phyloP scores from a whole-genome alignment of 2,888 invertebrate species.

The Schizotus pectinicornis region DNA sequence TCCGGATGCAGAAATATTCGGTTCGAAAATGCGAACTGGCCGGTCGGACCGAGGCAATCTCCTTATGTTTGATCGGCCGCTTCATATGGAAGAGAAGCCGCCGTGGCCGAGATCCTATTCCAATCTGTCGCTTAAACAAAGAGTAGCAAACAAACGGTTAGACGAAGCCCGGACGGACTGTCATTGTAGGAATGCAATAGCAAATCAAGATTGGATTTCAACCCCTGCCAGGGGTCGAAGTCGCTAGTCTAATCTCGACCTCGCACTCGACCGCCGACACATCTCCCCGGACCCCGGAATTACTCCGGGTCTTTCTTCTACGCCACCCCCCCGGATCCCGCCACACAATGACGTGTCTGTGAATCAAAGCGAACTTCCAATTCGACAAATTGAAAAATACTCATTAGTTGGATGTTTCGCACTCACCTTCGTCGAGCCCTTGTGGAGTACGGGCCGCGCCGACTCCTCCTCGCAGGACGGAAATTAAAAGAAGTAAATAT shows the following conservation, averaged over 20 bases:
- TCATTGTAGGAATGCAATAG: constrained; percentile 55
- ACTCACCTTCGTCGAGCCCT: constrained; percentile 41
- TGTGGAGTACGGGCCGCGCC: constrained; percentile 5
- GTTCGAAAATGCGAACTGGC: constrained; percentile 18
- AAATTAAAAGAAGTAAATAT: constrained; percentile 52
- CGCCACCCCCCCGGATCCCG: constrained; percentile 38
- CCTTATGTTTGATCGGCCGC: constrained; percentile 22
- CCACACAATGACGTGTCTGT: constrained; percentile 56
- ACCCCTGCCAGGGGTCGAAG: constrained; percentile 54
- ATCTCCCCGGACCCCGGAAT: constrained; percentile 38
- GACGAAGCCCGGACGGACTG: constrained; percentile 39
- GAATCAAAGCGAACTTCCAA: constrained; percentile 57
- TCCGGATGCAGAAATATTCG: constrained; percentile 2
- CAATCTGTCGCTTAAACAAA: constrained; percentile 56
- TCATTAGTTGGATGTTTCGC: constrained; percentile 60
- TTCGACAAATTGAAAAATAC: constrained; percentile 61
- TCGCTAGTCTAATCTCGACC: constrained; percentile 61
- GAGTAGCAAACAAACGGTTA: constrained; percentile 39
- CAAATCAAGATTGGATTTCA: constrained; percentile 61
- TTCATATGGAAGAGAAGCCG: constrained; percentile 17
- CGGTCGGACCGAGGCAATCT: constrained; percentile 21
- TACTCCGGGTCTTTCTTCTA: constrained; percentile 24
- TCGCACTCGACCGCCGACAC: constrained; percentile 61
- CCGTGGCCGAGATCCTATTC: constrained; percentile 37
- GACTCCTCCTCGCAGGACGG: constrained; percentile 36